Evolutionary conservation across 2,888 invertebrate genomes (phyloP), one percentile per base, ranked within the genome.

Genomic region (Drosophila multiciliata): DNA sequence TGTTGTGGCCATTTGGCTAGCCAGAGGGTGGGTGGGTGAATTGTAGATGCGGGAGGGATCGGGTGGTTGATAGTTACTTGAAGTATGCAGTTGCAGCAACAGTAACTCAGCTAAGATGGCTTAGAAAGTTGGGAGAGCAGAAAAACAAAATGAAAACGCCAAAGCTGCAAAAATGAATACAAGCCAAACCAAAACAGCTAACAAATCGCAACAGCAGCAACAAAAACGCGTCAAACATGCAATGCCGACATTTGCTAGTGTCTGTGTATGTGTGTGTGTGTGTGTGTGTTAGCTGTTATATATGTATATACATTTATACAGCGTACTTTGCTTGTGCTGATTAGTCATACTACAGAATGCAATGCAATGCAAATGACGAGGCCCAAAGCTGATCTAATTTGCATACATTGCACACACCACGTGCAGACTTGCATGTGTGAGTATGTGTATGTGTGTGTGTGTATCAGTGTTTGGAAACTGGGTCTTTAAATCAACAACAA

Each of bases 301-400:
- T 58, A 42, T 57, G 8, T 66, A n/a, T 52, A 36, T 57, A 70
- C 61, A 64, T 74, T 9, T 38, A 26, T 17, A 72, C 15, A 15
- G 7, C 8, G 23, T 23, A 45, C 26, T 45, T 45, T 68, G 69
- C 48, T 55, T 69, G 55, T 66, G 60, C 68, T 81, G 82, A 80
- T 86, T 86, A 89, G 82, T 87, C 87, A 85, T 78, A 73, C 88
- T 45, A 69, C 63, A 83, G 83, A 87, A 82, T 83, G 87, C 83
- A 78, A 55, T 52, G 78, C 58, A 62, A 70, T 71, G 67, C 76
- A 77, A 60, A 70, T 55, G 55, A 26, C 12, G 57, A 15, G 66
- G 49, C 65, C 62, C 73, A 71, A 86, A 80, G 87, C 78, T 83
- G 83, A 72, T 73, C 80, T 73, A 80, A 89, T 84, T 87, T 89